Conservation (phyloP, 1,140 invertebrate species). For the Teleogryllus occipitalis region DNA sequence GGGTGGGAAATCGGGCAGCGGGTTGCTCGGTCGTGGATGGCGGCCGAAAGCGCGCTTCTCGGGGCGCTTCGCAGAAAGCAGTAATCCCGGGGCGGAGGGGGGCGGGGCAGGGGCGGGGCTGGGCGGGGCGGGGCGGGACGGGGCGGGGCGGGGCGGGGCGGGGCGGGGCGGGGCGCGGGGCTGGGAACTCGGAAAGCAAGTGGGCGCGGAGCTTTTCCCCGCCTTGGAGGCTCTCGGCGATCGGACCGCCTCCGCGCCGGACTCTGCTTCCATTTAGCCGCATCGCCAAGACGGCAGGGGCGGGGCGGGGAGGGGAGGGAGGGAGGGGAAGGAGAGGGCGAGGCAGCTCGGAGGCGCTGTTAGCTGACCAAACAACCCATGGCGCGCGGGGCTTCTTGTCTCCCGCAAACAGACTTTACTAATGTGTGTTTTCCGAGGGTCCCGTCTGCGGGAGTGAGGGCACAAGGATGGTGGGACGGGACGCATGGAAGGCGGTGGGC, state of each 20-base stretch:
- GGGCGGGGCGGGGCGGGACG: no score
- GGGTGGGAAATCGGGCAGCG: neutral
- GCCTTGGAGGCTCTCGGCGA: neutral
- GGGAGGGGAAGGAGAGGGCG: no score
- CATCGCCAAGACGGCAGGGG: neutral
- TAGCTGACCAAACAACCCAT: neutral
- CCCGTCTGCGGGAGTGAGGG: neutral
- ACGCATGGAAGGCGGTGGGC: neutral
- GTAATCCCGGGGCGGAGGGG: neutral
- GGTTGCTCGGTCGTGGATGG: neutral
- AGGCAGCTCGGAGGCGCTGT: neutral
- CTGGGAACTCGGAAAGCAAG: neutral
- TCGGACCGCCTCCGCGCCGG: neutral
- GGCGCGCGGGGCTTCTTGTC: neutral
- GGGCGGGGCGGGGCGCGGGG: no score
- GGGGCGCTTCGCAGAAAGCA: neutral
- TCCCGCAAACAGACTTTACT: conserved; percentile 3
- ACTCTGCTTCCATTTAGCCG: neutral
- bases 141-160: no score
- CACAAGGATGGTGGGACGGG: neutral
- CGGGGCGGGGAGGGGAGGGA: no score
- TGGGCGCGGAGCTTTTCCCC: neutral
- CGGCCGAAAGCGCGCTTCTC: neutral
- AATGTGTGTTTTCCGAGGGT: neutral
- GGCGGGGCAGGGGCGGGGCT: neutral